These are phyloP conservation scores for Trichoplusia ni DNA, from an alignment of 1,140 invertebrate genomes.

Conservation along the genomic window DNA sequence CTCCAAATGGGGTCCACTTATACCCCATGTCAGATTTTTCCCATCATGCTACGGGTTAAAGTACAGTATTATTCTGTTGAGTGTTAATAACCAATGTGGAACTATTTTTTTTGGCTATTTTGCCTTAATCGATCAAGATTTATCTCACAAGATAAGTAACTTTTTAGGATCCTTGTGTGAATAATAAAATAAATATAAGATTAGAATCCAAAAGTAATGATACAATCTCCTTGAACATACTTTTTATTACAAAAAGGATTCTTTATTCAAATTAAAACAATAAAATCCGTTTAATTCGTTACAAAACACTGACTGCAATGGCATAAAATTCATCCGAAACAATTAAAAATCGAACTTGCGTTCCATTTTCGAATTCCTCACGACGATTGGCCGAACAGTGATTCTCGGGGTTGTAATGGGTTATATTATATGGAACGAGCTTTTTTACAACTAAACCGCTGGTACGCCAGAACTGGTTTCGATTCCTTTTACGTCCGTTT, in stretches of 20 bases:
- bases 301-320: slow-evolving; percentile 56
- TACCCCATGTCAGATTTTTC: slow-evolving; percentile 26
- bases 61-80: background rate
- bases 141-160: too few species aligned
- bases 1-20: slow-evolving; percentile 59
- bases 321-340: slow-evolving; percentile 67
- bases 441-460: slow-evolving; percentile 79
- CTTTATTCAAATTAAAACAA: slow-evolving; percentile 44
- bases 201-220: background rate
- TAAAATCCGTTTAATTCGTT: slow-evolving; percentile 51
- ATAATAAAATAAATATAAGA: background rate
- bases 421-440: slow-evolving; percentile 79
- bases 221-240: background rate
- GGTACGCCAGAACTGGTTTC: slow-evolving; percentile 70
- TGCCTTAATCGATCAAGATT: too few species aligned
- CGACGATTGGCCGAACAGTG: slow-evolving; percentile 69
- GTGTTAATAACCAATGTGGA: too few species aligned
- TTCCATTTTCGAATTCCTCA: slow-evolving; percentile 72
- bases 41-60: slow-evolving; percentile 15
- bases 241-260: slow-evolving; percentile 5
- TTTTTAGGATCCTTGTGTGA: too few species aligned
- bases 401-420: slow-evolving; percentile 78
- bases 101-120: too few species aligned
- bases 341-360: slow-evolving; percentile 77
- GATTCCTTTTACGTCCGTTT: slow-evolving; percentile 69